Evolutionary conservation across 2,888 invertebrate species (phyloP).

Genomic region (Scaeva pyrastri): DNA sequence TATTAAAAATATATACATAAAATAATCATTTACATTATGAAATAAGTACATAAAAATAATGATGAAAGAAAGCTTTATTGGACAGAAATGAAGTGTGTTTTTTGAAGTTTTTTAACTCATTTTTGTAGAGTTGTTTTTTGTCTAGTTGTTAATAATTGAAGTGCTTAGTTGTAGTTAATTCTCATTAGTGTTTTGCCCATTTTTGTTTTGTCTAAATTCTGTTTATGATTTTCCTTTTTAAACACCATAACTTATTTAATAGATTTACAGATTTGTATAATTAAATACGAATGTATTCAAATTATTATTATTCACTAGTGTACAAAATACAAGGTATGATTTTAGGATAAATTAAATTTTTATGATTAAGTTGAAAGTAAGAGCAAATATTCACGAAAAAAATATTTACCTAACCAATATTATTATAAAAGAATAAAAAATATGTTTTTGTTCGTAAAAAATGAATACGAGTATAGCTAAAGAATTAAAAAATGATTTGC

Average conservation of each 20-base stretch:
- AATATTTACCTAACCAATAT: not conserved
- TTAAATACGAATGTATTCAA: not conserved
- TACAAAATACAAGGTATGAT: constrained; percentile 50
- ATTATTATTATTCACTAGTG: not conserved
- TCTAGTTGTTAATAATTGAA: constrained; percentile 68
- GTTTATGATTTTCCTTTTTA: constrained; percentile 23
- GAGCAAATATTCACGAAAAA: not conserved
- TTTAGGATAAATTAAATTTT: constrained; percentile 28
- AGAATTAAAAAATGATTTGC: constrained; percentile 5
- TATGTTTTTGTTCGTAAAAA: not conserved
- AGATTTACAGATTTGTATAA: not conserved
- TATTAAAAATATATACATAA: constrained; percentile 54
- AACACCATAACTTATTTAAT: constrained; percentile 12
- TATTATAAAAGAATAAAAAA: not conserved
- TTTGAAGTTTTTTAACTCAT: constrained; percentile 70
- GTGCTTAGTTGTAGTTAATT: constrained; percentile 60
- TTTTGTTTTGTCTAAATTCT: constrained; percentile 15
- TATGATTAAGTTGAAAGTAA: not conserved
- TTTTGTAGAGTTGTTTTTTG: constrained; percentile 76
- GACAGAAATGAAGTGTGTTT: constrained; percentile 66
- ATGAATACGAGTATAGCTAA: not conserved
- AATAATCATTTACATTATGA: constrained; percentile 28
- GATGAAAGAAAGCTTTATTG: constrained; percentile 64
- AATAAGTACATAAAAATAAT: constrained; percentile 44
- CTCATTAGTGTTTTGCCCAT: constrained; percentile 11